Base-by-base conservation (phyloP, 2,888 invertebrate genomes). In the Microctonus brassicae region DNA sequence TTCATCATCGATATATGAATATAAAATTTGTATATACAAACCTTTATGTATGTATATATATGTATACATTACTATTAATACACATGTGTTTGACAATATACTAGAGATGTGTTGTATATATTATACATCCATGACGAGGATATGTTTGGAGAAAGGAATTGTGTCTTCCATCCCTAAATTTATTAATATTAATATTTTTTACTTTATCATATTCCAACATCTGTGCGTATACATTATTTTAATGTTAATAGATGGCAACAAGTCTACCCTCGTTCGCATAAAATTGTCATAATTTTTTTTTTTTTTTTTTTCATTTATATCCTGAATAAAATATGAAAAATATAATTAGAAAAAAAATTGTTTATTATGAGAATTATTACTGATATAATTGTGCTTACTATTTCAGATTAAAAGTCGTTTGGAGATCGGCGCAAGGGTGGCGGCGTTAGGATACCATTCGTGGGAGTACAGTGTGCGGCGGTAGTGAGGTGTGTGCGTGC, bases 391-490 rank as follows among this genome's bases (percentile, higher is more conserved):
- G 57, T 64, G 29, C 52, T 24, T 34, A 47, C 71, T 73, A 74
- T 80, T 72, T n/a, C 79, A 79, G 78, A 77, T 78, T 76, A 55
- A 58, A 69, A 70, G 71, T 76, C 76, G 77, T 70, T 70, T 67
- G 66, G 74, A 67, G 66, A 75, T 75, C 69, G 70, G 64, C 74
- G 75, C 62, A 74, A 76, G 78, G 76, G 79, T 77, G 79, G 79
- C 79, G 76, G 76, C 77, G 74, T 75, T 73, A 70, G 75, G 75
- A 55, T 75, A 76, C 76, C 69, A 73, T 74, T 77, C 77, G 67
- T 72, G 75, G 80, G 75, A 75, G 76, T 72, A 78, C 77, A 75
- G 76, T 75, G 76, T 76, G 77, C 76, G 76, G 79, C 73, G 79
- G 76, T 76, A 79, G 75, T 66, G 69, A 69, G 74, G 76, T 77